Conservation (phyloP, 2,797 vertebrate genomes). For the Fratercula arctica region DNA sequence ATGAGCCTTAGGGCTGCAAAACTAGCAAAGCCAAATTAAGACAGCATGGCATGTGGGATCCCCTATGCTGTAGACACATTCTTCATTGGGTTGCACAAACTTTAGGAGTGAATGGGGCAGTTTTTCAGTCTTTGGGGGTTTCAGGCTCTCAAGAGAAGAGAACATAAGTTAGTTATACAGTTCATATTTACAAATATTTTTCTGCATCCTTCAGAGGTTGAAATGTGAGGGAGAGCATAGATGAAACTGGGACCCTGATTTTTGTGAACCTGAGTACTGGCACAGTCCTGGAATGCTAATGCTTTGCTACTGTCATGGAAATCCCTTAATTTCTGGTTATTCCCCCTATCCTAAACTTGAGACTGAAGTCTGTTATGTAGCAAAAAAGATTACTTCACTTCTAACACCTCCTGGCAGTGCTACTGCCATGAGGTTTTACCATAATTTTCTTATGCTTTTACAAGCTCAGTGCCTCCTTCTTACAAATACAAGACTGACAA, state of each 20-base stretch:
- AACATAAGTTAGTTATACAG: neutral
- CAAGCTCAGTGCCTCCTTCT: neutral
- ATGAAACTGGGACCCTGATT: neutral
- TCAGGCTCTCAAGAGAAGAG: neutral
- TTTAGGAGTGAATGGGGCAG: neutral
- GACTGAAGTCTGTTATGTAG: neutral
- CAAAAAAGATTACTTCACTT: neutral
- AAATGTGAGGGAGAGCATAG: neutral
- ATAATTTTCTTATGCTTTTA: neutral
- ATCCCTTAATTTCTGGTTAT: neutral
- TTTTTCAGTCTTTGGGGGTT: neutral
- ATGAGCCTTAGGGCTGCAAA: neutral
- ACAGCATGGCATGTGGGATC: neutral
- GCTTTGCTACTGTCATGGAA: neutral
- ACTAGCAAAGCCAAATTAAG: neutral
- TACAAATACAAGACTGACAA: neutral
- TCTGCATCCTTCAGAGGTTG: neutral
- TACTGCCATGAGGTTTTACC: neutral
- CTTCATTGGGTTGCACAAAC: neutral
- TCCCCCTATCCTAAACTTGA: neutral
- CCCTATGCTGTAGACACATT: neutral
- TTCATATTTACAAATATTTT: neutral
- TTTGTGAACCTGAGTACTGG: neutral
- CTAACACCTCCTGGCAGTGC: neutral
- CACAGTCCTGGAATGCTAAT: neutral